These are phyloP conservation scores for Dasysyrphus albostriatus DNA, from an alignment of 2,888 invertebrate genomes.

Conservation along the genomic window DNA sequence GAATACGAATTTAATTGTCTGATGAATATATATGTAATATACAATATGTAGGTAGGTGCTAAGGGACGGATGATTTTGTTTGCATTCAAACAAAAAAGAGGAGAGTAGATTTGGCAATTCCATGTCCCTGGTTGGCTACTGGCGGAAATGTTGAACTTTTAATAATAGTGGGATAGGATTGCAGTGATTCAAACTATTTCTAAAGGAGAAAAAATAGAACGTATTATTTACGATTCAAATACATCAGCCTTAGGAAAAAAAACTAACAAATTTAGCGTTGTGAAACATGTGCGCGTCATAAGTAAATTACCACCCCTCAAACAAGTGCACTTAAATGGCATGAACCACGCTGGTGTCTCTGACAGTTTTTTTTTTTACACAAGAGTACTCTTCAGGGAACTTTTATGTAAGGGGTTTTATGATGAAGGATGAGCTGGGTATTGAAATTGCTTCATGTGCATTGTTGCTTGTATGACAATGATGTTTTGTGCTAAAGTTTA, in stretches of 20 bases:
- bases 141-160: too few species aligned
- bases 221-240: background rate
- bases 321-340: slow-evolving; percentile 34
- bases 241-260: background rate
- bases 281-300: slow-evolving; percentile 22
- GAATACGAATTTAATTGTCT: background rate
- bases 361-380: slow-evolving; percentile 10
- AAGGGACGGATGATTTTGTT: too few species aligned
- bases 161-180: too few species aligned
- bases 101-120: too few species aligned
- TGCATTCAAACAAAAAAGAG: too few species aligned
- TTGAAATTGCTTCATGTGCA: slow-evolving; percentile 28
- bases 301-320: slow-evolving; percentile 34
- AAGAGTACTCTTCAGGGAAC: slow-evolving; percentile 11
- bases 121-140: too few species aligned
- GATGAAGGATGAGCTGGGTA: slow-evolving; percentile 25
- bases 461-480: slow-evolving; percentile 32
- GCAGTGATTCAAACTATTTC: too few species aligned
- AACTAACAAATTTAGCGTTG: background rate
- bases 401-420: slow-evolving; percentile 13
- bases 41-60: too few species aligned
- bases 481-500: slow-evolving; percentile 46
- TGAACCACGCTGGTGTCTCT: slow-evolving; percentile 17
- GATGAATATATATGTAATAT: background rate
- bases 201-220: too few species aligned